These are phyloP conservation scores for Cyclophora albipunctata DNA, from an alignment of 2,888 invertebrate genomes.

Conservation along the genomic window DNA sequence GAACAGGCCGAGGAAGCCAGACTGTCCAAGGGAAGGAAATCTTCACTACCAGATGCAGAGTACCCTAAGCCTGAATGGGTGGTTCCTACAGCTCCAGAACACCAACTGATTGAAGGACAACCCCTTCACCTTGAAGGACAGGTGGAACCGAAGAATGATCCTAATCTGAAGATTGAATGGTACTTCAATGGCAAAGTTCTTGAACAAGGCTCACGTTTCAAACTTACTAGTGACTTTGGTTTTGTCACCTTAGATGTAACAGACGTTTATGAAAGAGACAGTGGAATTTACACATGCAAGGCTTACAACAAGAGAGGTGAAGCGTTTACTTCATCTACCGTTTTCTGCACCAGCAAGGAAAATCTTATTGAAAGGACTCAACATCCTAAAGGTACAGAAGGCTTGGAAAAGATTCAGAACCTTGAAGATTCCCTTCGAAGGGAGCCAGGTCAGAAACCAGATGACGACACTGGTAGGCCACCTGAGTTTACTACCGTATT, in stretches of 20 bases:
- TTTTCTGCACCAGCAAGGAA: conserved; percentile 88
- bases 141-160: conserved; percentile 95
- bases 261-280: conserved; percentile 94
- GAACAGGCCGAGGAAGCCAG: conserved; percentile 91
- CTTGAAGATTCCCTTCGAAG: conserved; percentile 89
- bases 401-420: conserved; percentile 92
- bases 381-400: conserved; percentile 96
- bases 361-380: conserved; percentile 91
- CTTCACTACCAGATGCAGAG: conserved; percentile 82
- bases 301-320: conserved; percentile 92
- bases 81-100: conserved; percentile 86
- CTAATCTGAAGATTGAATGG: conserved; percentile 93
- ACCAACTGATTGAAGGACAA: conserved; percentile 87
- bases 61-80: conserved; percentile 92
- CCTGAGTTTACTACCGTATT: conserved; percentile 93
- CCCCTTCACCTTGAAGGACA: conserved; percentile 94
- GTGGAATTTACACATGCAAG: conserved; percentile 94
- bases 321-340: conserved; percentile 93
- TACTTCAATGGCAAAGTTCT: conserved; percentile 93
- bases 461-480: conserved; percentile 87
- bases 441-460: conserved; percentile 79
- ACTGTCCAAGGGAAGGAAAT: conserved; percentile 81
- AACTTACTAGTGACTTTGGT: conserved; percentile 96
- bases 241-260: conserved; percentile 95
- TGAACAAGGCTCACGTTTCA: conserved; percentile 91